Conservation (phyloP, 2,888 invertebrate genomes). For the Hymenopus coronatus region DNA sequence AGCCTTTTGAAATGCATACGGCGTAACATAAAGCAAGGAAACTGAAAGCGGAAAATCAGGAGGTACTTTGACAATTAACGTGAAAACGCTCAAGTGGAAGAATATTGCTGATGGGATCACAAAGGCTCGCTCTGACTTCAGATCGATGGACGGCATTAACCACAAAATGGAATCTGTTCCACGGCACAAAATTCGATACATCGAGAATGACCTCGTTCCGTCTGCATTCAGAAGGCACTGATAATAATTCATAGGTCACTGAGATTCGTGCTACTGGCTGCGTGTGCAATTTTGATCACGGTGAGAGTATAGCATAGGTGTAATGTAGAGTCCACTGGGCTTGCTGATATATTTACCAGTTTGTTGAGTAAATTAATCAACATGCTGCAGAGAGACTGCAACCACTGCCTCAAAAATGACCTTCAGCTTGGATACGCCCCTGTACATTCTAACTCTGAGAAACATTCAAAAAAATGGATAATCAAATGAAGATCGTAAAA, state of each 20-base stretch:
- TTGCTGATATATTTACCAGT: background rate
- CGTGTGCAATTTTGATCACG: background rate
- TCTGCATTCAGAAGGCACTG: background rate
- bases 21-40: background rate
- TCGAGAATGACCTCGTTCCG: background rate
- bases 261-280: background rate
- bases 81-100: background rate
- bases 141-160: background rate
- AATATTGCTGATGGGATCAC: background rate
- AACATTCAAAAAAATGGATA: too few relatives aligned
- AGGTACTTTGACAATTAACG: background rate
- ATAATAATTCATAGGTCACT: background rate
- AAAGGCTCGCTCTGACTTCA: background rate
- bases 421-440: too few relatives aligned
- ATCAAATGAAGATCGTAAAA: too few relatives aligned
- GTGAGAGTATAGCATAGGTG: background rate
- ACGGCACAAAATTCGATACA: background rate
- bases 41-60: background rate
- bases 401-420: too few relatives aligned
- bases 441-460: too few relatives aligned
- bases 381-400: too few relatives aligned
- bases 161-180: background rate
- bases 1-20: background rate
- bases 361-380: too few relatives aligned
- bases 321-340: background rate